Percentiles rank a stretch among this genome's conserved stretches.
Evolutionary conservation across 1,140 invertebrate genomes (phyloP).

Genomic region (Diuraphis noxia): DNA sequence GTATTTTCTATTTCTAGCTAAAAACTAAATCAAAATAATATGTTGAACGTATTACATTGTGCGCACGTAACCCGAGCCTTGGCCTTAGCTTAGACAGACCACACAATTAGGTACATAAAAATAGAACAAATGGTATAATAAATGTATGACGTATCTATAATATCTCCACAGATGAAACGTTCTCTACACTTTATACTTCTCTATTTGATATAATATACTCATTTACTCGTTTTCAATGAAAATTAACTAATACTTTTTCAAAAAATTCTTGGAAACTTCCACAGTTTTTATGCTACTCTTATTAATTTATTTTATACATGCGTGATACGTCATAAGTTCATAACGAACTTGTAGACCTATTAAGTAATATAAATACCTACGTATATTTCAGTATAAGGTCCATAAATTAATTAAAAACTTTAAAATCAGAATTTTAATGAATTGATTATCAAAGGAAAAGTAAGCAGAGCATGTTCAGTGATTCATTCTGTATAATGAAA

Average conservation of each 20-base stretch:
- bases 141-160: not conserved
- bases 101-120: not conserved
- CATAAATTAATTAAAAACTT: too few species aligned
- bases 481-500: too few species aligned
- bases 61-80: not conserved
- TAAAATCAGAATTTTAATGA: too few species aligned
- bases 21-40: conserved; percentile 7
- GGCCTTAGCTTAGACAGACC: not conserved
- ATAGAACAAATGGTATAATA: not conserved
- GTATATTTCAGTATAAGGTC: too few species aligned
- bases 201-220: not conserved
- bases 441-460: too few species aligned
- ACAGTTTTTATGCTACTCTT: not conserved
- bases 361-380: too few species aligned
- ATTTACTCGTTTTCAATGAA: not conserved
- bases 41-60: not conserved
- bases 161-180: not conserved
- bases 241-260: not conserved
- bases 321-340: too few species aligned
- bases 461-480: too few species aligned
- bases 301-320: not conserved
- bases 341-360: too few species aligned
- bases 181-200: not conserved
- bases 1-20: not conserved
- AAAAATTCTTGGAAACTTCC: not conserved